Base-by-base conservation (phyloP, 2,888 invertebrate genomes). In the Boloria selene region DNA sequence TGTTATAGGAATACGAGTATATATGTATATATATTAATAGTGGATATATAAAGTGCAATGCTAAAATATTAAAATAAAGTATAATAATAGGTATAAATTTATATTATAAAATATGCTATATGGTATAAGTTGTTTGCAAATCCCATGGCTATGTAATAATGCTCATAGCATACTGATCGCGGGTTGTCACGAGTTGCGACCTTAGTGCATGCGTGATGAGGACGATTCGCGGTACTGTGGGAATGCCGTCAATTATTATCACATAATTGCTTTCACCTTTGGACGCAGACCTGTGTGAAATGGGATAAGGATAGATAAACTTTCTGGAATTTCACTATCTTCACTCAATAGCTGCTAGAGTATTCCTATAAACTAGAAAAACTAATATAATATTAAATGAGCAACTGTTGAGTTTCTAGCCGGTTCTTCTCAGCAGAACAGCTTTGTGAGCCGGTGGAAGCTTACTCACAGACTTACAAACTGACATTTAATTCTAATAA, bases 101-200 rank as follows among this genome's bases (percentile, higher is more conserved):
- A 16, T 5, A 17, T 42, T 31, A 14, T 10, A 26, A 31, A 4
- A 47, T 26, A 47, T 31, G 44, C 16, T 52, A 44, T 52, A 58
- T 22, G 26, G n/a, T 53, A 55, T 47, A 47, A 42, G 51, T 53
- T 65, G 50, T 63, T 65, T 59, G 55, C 55, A 64, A 66, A 53
- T 66, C 61, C 56, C 66, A 69, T 69, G 69, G 69, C 53, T 69
- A 63, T 44, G 55, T 60, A 64, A 49, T 68, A 75, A 75, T 77
- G 77, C 68, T 70, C 71, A 69, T 74, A 70, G 87, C 77, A 86
- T 87, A 84, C 78, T 80, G 79, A 87, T 82, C 64, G 62, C 49
- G 45, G 31, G 60, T 63, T 74, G 82, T 84, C 86, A 86, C 84
- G 85, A 83, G 79, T 58, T 69, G 70, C 75, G 80, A 75, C 83